Percentiles rank a stretch among this genome's conserved stretches.
These are phyloP conservation scores for Pangasius krempfi DNA, from an alignment of 2,797 vertebrate species.

Conservation along the genomic window DNA sequence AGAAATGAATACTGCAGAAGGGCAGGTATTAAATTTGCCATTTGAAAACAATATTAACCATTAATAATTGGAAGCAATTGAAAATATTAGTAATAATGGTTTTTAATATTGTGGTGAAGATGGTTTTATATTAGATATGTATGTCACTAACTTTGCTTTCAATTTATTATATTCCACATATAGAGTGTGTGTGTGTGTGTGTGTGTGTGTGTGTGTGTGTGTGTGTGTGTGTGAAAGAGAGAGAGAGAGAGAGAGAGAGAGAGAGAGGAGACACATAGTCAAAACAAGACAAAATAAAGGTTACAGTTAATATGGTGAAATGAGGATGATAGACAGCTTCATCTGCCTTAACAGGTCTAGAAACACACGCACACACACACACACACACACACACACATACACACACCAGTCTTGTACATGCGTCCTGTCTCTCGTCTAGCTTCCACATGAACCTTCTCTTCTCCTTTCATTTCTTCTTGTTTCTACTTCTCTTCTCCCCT, in stretches of 20 bases:
- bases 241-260: not conserved
- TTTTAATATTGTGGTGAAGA: not conserved
- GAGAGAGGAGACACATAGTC: not conserved
- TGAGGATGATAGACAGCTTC: not conserved
- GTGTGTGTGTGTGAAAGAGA: not conserved
- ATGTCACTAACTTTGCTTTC: not conserved
- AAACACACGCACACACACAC: slow-evolving; percentile 11
- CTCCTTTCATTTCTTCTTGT: slow-evolving; percentile 10
- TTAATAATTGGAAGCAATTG: not conserved
- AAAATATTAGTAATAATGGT: not conserved
- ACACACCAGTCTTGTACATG: not conserved
- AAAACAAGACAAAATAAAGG: not conserved
- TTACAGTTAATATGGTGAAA: not conserved
- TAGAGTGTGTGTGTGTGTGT: not conserved
- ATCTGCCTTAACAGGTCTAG: not conserved
- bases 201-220: no score
- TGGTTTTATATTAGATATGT: not conserved
- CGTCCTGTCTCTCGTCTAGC: not conserved
- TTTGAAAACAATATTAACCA: not conserved
- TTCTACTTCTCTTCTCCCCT: not conserved
- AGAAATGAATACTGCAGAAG: not conserved
- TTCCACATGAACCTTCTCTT: slow-evolving; percentile 1
- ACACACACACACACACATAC: slow-evolving; percentile 7
- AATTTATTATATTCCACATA: not conserved
- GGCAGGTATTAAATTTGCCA: not conserved